Percentiles rank a stretch among this genome's conserved stretches.
Evolutionary conservation across 2,797 vertebrate genomes (phyloP).

Genomic region (Tolypeutes matacus): DNA sequence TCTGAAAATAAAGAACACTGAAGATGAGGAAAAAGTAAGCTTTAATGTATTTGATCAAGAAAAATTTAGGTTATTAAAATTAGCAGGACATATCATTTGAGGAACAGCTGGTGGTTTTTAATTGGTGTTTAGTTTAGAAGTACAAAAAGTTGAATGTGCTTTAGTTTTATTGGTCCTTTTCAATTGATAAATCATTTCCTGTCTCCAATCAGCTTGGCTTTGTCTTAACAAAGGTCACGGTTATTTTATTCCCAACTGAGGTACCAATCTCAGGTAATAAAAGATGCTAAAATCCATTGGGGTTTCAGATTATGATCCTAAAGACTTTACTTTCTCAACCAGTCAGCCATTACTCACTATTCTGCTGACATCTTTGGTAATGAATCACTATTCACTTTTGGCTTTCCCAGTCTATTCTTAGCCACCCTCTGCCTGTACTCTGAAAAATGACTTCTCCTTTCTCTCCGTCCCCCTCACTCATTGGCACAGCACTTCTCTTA

Average conservation of each 20-base stretch:
- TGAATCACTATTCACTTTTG: constrained; percentile 6
- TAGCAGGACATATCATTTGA: neutral
- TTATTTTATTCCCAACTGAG: constrained; percentile 2
- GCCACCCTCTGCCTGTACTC: neutral
- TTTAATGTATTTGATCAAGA: neutral
- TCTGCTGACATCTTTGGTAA: neutral
- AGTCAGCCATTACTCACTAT: constrained; percentile 2
- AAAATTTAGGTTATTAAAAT: constrained; percentile 18
- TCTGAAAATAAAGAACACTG: neutral
- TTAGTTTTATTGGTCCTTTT: constrained; percentile 23
- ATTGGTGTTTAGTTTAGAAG: neutral
- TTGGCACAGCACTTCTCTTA: neutral
- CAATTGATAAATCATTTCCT: neutral
- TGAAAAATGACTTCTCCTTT: neutral
- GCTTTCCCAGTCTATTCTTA: constrained; percentile 48
- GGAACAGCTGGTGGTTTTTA: neutral
- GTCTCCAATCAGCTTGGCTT: neutral
- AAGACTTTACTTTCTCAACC: neutral
- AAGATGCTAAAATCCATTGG: constrained; percentile 4
- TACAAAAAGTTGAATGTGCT: neutral
- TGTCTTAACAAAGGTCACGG: neutral
- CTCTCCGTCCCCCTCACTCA: neutral
- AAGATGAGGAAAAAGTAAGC: neutral
- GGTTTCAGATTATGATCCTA: neutral
- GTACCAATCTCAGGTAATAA: neutral